A percentile compares a stretch with the other conserved stretches of the same genome.
phyloP scores from a whole-genome alignment of 2,888 invertebrate genomes.

The Neoaliturus tenellus region DNA sequence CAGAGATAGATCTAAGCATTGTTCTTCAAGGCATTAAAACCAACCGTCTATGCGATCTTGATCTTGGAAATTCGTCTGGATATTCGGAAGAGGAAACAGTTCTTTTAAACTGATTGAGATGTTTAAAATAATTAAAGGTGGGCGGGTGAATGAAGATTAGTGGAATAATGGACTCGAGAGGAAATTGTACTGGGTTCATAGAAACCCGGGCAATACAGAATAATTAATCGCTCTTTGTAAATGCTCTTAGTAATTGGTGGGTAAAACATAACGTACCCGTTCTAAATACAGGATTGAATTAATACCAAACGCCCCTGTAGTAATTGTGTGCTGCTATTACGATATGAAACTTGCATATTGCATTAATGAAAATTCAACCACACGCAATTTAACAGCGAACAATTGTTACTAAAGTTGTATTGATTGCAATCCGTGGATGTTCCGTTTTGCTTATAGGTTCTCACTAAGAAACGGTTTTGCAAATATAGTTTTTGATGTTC shows the following conservation, averaged over 20 bases:
- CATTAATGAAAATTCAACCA: neutral
- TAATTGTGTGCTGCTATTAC: neutral
- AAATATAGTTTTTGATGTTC: no score
- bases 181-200: neutral
- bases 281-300: conserved; percentile 30
- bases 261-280: conserved; percentile 8
- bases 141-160: neutral
- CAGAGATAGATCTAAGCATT: neutral
- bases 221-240: conserved; percentile 21
- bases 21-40: neutral
- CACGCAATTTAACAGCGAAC: no score
- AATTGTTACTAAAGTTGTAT: no score
- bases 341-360: neutral
- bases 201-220: conserved; percentile 2
- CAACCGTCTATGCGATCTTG: neutral
- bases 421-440: no score
- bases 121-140: conserved; percentile 31
- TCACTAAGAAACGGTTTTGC: no score
- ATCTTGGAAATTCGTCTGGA: neutral
- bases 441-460: no score
- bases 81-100: neutral
- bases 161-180: conserved; percentile 10
- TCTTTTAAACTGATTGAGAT: neutral
- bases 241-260: neutral
- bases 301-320: neutral